Percentiles rank a stretch among this genome's conserved stretches.
phyloP scores from a whole-genome alignment of 1,140 invertebrate species.

The Megalonaias nervosa region DNA sequence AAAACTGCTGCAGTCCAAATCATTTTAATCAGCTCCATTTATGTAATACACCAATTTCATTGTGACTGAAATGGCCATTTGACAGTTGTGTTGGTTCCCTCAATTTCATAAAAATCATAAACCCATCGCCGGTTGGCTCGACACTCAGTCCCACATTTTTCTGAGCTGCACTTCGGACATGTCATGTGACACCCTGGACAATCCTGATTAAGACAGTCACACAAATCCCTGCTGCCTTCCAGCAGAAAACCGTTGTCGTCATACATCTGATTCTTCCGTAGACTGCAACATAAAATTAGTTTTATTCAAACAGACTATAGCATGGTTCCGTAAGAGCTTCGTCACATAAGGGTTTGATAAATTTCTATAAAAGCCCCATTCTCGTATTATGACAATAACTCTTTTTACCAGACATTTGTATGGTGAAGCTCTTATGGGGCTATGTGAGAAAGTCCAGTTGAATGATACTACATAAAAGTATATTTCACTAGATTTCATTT shows the following conservation, averaged over 20 bases:
- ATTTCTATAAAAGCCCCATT: no score
- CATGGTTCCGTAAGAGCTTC: no score
- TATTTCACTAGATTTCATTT: no score
- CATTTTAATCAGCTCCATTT: no score
- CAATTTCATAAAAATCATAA: constrained; percentile 67
- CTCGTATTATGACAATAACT: no score
- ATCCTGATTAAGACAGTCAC: constrained; percentile 81
- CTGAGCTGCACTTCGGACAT: constrained; percentile 80
- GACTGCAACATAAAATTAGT: constrained; percentile 39
- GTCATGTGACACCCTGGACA: constrained; percentile 87
- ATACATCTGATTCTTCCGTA: constrained; percentile 65
- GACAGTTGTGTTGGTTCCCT: constrained; percentile 56
- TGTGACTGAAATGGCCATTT: constrained; percentile 40
- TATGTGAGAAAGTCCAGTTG: no score
- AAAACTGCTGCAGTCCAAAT: no score
- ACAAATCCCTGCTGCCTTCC: constrained; percentile 79
- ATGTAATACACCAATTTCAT: background rate
- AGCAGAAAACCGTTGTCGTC: constrained; percentile 70
- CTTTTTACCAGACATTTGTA: no score
- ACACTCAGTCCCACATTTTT: constrained; percentile 79
- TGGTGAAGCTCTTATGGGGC: no score
- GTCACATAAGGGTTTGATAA: no score
- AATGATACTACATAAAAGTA: no score
- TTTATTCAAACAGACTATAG: no score
- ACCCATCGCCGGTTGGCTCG: constrained; percentile 67